Evolutionary conservation across 2,888 invertebrate genomes (phyloP).

Genomic region (Netelia virgata): DNA sequence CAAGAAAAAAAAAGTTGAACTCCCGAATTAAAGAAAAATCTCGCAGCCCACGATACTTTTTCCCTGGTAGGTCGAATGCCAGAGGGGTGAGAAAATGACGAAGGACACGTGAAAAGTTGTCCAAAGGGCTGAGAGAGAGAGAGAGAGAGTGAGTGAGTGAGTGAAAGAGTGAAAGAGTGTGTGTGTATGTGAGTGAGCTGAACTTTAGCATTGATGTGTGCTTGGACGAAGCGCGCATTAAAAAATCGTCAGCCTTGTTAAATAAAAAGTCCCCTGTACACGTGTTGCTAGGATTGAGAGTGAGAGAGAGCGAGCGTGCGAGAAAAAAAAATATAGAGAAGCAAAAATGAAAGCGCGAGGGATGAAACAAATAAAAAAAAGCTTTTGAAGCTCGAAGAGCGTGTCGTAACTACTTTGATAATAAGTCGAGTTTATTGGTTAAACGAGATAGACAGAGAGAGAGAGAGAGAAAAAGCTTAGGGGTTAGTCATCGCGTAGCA

Average conservation of each 20-base stretch:
- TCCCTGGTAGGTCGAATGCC: background rate
- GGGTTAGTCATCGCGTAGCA: constrained; percentile 56
- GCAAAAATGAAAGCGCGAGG: background rate
- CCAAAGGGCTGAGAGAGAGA: background rate
- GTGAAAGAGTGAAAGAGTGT: too few species aligned
- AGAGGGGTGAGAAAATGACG: constrained; percentile 2
- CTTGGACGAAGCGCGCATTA: background rate
- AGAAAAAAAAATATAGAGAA: too few species aligned
- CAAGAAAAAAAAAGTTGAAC: constrained; percentile 28
- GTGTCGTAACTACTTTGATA: constrained; percentile 61
- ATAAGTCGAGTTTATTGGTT: constrained; percentile 64
- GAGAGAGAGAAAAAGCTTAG: constrained; percentile 33
- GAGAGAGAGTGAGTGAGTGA: too few species aligned
- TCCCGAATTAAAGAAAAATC: constrained; percentile 24
- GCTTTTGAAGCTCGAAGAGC: constrained; percentile 56
- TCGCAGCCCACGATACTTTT: background rate
- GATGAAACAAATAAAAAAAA: constrained; percentile 1
- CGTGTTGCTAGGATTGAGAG: constrained; percentile 44
- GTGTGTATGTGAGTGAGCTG: background rate
- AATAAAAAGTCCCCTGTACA: constrained; percentile 28
- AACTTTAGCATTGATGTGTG: background rate
- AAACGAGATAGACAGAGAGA: constrained; percentile 18
- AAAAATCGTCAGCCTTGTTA: constrained; percentile 42
- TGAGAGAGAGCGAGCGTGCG: background rate
- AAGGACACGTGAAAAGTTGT: background rate